phyloP scores from a whole-genome alignment of 1,140 invertebrate genomes.

The Aphis craccivora region DNA sequence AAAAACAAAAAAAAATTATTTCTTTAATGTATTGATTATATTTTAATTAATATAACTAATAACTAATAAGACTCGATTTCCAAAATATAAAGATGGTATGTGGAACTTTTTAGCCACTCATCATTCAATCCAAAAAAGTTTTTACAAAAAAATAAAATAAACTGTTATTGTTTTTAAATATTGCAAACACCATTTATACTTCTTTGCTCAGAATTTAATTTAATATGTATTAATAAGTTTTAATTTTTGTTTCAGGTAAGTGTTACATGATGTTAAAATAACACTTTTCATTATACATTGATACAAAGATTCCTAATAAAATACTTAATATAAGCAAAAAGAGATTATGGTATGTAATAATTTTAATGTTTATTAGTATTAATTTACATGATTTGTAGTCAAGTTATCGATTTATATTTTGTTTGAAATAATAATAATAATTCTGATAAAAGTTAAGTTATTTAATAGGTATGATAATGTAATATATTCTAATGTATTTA shows the following conservation, averaged over 20 bases:
- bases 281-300: neutral
- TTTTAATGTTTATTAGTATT: neutral
- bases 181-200: neutral
- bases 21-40: neutral
- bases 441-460: neutral
- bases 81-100: too few relatives aligned
- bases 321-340: constrained; percentile 1
- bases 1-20: neutral
- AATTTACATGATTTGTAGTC: neutral
- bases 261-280: neutral
- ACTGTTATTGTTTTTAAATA: neutral
- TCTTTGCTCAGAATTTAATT: neutral
- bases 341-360: neutral
- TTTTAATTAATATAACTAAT: too few relatives aligned
- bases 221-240: neutral
- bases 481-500: neutral
- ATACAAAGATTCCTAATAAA: neutral
- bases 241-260: constrained; percentile 26
- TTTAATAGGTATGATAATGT: neutral
- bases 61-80: too few relatives aligned
- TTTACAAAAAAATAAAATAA: neutral
- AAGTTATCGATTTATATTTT: neutral
- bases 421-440: neutral
- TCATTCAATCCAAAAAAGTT: neutral
- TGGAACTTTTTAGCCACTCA: neutral